Evolutionary conservation across 92 coral and sea anemone species (phyloP), one percentile per base, ranked within the genome.

Genomic region (Palythoa caribaeorum): DNA sequence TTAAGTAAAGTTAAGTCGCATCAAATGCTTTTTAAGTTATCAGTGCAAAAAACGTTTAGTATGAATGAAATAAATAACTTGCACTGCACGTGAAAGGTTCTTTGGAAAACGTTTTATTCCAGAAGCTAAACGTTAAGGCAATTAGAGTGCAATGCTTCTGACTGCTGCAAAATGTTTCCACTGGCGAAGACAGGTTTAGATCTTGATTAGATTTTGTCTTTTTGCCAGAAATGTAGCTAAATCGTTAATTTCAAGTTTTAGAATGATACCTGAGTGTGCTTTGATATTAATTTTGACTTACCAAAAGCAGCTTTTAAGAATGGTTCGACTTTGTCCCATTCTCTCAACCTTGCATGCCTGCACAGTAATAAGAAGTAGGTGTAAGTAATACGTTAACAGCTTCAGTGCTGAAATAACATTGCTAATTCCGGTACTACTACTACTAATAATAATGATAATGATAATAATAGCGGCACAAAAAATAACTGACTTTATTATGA

Each of bases 331-430:
- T 90, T 88, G 12, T 94, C 94, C 99, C 99, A 97, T 11, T 97
- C 93, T 9, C 87, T 93, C 50, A 84, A 76, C 87, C 99, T 87
- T n/a, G 98, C 99, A 48, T 95, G 83, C 99, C 99, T 97, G 84
- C 16, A 57, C 1, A 39, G 54, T 3, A 37, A 69, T 50, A 78
- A 38, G 17, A 74, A 40, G 17, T 13, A 2, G 59, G 3, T 52
- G 4, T 19, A 12, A 48, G 16, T 4, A 75, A 50, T 21, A 21
- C 28, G 28, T 28, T 28, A 28, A 28, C 28, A 28, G 28, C 0
- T 28, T 28, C 28, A 28, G 28, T 5, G 9, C 9, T 16, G 20
- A 5, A 75, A 20, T 6, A 47, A 55, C 38, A 12, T 9, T 19
- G 71, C 8, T 71, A 7, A 19, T n/a, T 6, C n/a, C 19, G 36